Base-by-base conservation (phyloP, 2,113 vertebrate species). In the Romanogobio albipinnatus region DNA sequence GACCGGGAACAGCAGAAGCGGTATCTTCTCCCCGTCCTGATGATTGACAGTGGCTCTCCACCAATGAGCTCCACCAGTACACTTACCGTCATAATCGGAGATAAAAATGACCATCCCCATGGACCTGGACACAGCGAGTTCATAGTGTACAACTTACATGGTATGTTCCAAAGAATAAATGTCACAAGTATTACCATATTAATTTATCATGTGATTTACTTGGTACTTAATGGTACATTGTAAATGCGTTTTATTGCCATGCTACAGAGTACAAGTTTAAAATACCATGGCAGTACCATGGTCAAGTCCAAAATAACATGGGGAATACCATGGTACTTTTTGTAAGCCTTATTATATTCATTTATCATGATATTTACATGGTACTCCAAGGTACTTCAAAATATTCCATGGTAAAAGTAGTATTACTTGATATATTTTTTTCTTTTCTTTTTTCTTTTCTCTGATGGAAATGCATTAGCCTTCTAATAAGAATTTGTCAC, bases 101-200 rank as follows among this genome's bases (percentile, higher is more conserved):
- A 98, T 92, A 93, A 92, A 39, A 97, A 98, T 6, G 97, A 98
- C 87, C 96, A 97, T 87, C 94, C 96, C 0, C 97, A 97, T 90
- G 88, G 92, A 19, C 89, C 96, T n/a, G 97, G 96, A 84, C 93
- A 96, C 90, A 93, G 94, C 75, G 91, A 96, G 78, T 96, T 94
- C 83, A 94, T 96, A 70, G 93, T 97, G 70, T 97, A 96, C 94
- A 94, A 93, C 80, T 95, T 95, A 26, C 92, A 96, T 43, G 96
- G 96, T 97, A 94, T 66, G 88, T 87, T 43, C 71, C 76, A 86
- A 43, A 36, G 5, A 56, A 19, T 53, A 7, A 17, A 39, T 39
- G 5, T 39, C 6, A 39, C 39, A 39, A 45, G 68, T n/a, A 3
- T 68, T 22, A 68, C 29, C 33, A 22, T 68, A 36, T 4, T 68